Evolutionary conservation across 2,113 vertebrate species (phyloP), one percentile per base, ranked within the genome.

Genomic region (Potamarius usumacintae): DNA sequence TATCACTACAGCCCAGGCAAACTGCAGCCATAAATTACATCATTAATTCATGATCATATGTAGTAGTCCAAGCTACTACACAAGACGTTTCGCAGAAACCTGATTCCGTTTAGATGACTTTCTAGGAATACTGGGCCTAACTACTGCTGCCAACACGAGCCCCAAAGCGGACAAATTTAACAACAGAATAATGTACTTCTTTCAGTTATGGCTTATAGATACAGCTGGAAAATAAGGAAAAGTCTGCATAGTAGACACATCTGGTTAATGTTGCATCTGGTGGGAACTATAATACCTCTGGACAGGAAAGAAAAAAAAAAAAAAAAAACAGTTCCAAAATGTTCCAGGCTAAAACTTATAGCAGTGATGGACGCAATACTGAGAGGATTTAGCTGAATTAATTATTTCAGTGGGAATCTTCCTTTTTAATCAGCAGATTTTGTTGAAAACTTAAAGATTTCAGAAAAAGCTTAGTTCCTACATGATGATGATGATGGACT

Each of bases 251-350:
- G 90, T 62, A 84, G 83, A 92, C 81, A 91, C 93, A 93, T 94
- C 92, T 94, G 94, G 89, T 92, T 92, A 92, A 89, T 94, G 91
- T 93, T 90, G 88, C 92, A 92, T 92, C 93, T 93, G 91, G 89
- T 89, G 84, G 67, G 89, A 90, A 89, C 88, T 63, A 90, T 83
- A 91, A 80, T 82, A 76, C 91, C 65, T 93, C 88, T 88, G 82
- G 42, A 88, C 85, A 91, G 89, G 87, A 89, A 87, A 89, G 79
- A 89, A 90, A 88, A 91, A 93, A 78, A 84, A 63, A 84, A 63
- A 30, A 30, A 30, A 42, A 30, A 85, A 71, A 30, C 20, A 34
- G 84, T 55, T 67, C 69, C 52, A 52, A 90, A 77, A 80, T 52
- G 20, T 78, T 83, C 42, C 76, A 77, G 48, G 84, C 53, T 65